A percentile compares a stretch with the other conserved stretches of the same genome.
These are phyloP conservation scores for Neodon shergylaensis DNA, from an alignment of 2,113 vertebrate species.

Conservation along the genomic window DNA sequence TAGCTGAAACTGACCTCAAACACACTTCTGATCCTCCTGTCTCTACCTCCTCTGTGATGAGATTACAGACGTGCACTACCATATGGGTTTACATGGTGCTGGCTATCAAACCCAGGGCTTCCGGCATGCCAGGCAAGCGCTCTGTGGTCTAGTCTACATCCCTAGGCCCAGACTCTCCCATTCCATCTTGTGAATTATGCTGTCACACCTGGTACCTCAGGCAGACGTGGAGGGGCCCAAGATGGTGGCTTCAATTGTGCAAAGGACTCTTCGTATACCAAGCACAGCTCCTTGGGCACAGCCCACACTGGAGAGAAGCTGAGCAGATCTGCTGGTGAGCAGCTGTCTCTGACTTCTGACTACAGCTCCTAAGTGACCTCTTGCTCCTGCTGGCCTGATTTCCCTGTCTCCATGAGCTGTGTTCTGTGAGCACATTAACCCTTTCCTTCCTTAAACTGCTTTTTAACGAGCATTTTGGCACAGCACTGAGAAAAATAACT, in stretches of 20 bases:
- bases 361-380: neutral
- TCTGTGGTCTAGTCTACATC: neutral
- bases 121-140: neutral
- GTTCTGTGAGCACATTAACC: neutral
- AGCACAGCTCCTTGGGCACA: neutral
- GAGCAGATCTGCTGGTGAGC: neutral
- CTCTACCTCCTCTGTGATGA: neutral
- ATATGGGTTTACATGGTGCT: neutral
- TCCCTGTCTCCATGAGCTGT: neutral
- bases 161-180: neutral
- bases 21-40: neutral
- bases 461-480: neutral
- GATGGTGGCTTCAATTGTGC: neutral
- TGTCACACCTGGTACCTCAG: accelerated
- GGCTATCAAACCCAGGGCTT: neutral
- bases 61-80: neutral
- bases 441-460: neutral
- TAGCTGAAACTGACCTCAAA: neutral
- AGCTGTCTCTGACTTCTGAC: neutral
- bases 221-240: neutral
- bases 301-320: neutral
- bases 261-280: neutral
- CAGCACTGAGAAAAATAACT: neutral
- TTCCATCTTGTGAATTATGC: neutral
- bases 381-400: neutral